Evolutionary conservation across 2,888 invertebrate genomes (phyloP).

Genomic region (Neoaliturus tenellus): DNA sequence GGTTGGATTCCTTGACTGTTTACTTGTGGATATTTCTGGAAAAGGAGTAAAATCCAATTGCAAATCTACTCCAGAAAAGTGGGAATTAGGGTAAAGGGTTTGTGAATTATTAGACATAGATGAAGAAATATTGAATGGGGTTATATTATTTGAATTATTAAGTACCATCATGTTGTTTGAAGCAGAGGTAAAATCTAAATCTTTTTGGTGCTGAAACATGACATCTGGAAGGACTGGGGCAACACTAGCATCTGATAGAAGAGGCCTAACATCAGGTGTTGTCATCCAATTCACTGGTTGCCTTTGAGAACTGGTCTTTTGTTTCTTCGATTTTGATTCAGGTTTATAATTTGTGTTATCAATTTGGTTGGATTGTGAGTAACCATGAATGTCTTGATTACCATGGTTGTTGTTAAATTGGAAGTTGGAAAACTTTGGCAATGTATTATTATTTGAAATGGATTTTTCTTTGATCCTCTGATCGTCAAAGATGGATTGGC

Average conservation of each 20-base stretch:
- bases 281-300: slow-evolving; percentile 80
- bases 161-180: slow-evolving; percentile 24
- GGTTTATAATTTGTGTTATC: not conserved
- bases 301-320: slow-evolving; percentile 63
- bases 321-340: slow-evolving; percentile 56
- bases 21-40: slow-evolving; percentile 40
- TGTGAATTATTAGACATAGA: slow-evolving; percentile 51
- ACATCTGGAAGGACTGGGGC: slow-evolving; percentile 48
- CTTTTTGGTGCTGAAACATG: slow-evolving; percentile 55
- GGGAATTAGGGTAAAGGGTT: slow-evolving; percentile 51
- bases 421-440: slow-evolving; percentile 53
- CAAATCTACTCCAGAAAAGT: slow-evolving; percentile 51
- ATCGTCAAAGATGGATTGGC: slow-evolving; percentile 20
- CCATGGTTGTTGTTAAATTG: slow-evolving; percentile 34
- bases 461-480: slow-evolving; percentile 17
- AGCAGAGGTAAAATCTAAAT: slow-evolving; percentile 50
- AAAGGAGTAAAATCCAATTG: slow-evolving; percentile 52
- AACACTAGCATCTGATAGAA: slow-evolving; percentile 35
- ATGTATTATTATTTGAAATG: not conserved
- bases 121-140: slow-evolving; percentile 38
- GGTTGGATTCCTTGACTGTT: slow-evolving; percentile 8
- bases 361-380: not conserved
- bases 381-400: slow-evolving; percentile 23
- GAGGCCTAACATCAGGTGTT: slow-evolving; percentile 72
- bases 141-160: slow-evolving; percentile 47